These are phyloP conservation scores for Dasypus novemcinctus DNA, from an alignment of 2,113 vertebrate genomes.

Conservation along the genomic window DNA sequence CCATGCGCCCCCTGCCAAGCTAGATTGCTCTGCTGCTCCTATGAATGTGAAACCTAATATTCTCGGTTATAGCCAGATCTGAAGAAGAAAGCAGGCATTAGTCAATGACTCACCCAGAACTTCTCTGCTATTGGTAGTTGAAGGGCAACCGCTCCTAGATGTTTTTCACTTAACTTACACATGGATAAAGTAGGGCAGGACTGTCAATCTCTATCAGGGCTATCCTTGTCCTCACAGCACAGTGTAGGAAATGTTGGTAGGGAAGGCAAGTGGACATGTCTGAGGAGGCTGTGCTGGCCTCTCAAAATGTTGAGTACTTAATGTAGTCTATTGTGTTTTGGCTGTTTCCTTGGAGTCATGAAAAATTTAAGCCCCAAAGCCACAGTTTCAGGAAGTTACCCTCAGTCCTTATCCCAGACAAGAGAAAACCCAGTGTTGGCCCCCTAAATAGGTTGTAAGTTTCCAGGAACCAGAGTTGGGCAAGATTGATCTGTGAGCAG, in stretches of 20 bases:
- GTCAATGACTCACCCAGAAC: not conserved
- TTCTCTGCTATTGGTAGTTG: not conserved
- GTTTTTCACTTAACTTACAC: not conserved
- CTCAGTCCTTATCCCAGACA: not conserved
- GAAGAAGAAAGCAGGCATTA: not conserved
- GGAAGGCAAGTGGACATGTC: not conserved
- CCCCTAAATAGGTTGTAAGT: not conserved
- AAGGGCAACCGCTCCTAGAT: not conserved
- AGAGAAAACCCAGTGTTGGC: not conserved
- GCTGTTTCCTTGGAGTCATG: not conserved
- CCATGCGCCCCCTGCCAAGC: not conserved
- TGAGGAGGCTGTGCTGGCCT: not conserved
- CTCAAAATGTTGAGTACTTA: not conserved
- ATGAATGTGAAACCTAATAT: not conserved
- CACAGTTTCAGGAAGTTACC: not conserved
- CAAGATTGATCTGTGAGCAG: not conserved
- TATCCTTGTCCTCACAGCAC: not conserved
- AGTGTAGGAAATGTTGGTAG: not conserved
- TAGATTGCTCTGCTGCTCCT: not conserved
- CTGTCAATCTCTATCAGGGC: not conserved
- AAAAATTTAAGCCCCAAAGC: not conserved
- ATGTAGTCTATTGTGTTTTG: not conserved
- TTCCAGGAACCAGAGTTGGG: not conserved
- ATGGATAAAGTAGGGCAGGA: not conserved
- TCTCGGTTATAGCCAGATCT: not conserved